Conservation (phyloP, 2,888 invertebrate species). For the Escarpia spicata region DNA sequence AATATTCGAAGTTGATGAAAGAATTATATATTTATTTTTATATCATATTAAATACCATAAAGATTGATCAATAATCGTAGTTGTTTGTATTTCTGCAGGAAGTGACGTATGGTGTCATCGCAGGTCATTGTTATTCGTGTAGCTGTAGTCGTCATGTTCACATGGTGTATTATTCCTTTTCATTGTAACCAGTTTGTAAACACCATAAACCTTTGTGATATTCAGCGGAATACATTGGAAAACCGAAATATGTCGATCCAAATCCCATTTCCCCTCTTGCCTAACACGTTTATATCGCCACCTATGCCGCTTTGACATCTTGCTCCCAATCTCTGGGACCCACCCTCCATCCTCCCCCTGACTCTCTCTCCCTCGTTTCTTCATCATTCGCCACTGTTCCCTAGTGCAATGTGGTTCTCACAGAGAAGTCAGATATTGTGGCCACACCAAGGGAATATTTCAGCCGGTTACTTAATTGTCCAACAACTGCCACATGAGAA, state of each 20-base stretch:
- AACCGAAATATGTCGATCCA: not conserved
- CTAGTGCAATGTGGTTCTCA: too few relatives aligned
- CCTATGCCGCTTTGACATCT: too few relatives aligned
- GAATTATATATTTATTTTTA: too few relatives aligned
- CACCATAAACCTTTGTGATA: not conserved
- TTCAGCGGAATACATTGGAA: not conserved
- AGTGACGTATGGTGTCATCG: not conserved
- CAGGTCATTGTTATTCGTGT: not conserved
- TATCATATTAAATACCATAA: not conserved
- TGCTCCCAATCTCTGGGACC: too few relatives aligned
- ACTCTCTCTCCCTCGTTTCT: too few relatives aligned
- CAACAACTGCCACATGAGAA: too few relatives aligned
- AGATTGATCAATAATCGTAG: not conserved
- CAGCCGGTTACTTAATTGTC: too few relatives aligned
- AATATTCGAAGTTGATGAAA: too few relatives aligned
- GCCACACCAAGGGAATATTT: too few relatives aligned
- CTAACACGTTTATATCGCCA: not conserved
- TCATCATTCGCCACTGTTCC: too few relatives aligned
- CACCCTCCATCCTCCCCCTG: too few relatives aligned
- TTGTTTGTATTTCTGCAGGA: constrained; percentile 1
- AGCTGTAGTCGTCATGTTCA: not conserved
- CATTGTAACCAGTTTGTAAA: not conserved
- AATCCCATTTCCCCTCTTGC: not conserved
- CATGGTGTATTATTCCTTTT: not conserved
- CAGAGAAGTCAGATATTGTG: too few relatives aligned